phyloP scores from a whole-genome alignment of 2,113 vertebrate genomes.

The Malurus cyaneus region DNA sequence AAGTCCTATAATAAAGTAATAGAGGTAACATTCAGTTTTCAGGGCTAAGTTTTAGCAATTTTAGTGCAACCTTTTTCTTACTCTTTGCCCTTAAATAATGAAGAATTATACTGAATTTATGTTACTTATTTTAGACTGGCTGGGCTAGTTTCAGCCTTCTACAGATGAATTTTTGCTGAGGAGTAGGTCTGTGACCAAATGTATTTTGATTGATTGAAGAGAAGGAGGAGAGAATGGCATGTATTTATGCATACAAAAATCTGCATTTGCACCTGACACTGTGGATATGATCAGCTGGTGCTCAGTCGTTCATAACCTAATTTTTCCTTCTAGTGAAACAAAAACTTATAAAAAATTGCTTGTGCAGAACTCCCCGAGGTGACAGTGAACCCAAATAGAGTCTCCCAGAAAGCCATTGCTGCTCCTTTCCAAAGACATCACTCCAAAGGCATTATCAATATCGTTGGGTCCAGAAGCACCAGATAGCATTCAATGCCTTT shows the following conservation, averaged over 20 bases:
- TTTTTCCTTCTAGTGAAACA: background rate
- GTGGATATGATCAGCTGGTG: background rate
- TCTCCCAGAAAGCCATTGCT: background rate
- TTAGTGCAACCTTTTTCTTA: background rate
- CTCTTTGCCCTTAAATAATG: background rate
- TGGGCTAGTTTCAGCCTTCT: background rate
- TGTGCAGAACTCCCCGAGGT: background rate
- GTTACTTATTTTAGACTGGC: background rate
- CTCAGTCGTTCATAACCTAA: background rate
- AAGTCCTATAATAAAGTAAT: background rate
- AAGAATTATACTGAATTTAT: background rate
- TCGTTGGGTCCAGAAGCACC: background rate
- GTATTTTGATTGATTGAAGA: background rate
- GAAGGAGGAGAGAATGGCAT: background rate
- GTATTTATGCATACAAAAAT: background rate
- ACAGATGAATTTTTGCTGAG: background rate
- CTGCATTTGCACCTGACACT: background rate
- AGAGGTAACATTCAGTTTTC: background rate
- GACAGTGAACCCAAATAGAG: background rate
- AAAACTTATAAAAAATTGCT: background rate
- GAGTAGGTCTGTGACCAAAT: background rate
- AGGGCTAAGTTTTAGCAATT: background rate
- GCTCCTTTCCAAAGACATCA: background rate
- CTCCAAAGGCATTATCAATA: background rate
- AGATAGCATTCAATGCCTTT: background rate